Base-by-base conservation (phyloP, 2,797 vertebrate species). In the Arremon aurantiirostris region DNA sequence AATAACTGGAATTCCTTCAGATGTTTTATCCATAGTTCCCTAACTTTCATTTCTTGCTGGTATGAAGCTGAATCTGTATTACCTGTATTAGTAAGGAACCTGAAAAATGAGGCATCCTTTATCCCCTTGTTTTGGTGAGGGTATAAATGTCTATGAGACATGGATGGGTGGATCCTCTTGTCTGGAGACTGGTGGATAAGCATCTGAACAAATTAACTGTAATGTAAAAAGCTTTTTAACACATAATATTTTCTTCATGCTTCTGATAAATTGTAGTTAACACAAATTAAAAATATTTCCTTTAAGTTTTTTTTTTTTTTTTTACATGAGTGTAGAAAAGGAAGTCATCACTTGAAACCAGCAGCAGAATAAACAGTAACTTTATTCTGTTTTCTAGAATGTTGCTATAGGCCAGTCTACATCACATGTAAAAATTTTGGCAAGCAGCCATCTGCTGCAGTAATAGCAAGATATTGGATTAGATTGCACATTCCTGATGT, bases 401-500 rank as follows among this genome's bases (percentile, higher is more conserved):
- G 35, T 81, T 87, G 46, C 59, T 89, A 59, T 37, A 77, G 84
- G 68, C 75, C 7, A 1, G 42, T 73, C 55, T 75, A 47, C 20
- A 68, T 57, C 76, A 78, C 78, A 73, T 78, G 82, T 55, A 80
- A 71, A 55, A 59, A 61, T 93, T 73, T 88, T 82, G 96, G 96
- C 95, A 90, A 75, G 79, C 85, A 89, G 86, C 93, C 87, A 93
- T 79, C 79, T 85, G 86, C 84, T 91, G 79, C 53, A 3, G 89
- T 76, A 91, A 83, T 73, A 89, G 93, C 91, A 90, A 96, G 2
- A 27, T 80, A 87, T 94, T 96, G 80, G 63, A 94, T 97, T 97
- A 95, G 76, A 84, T 68, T 82, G 86, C 79, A 82, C 86, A 82
- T 89, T 94, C 81, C 47, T 94, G 73, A 80, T 90, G 61, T 16